Conservation (phyloP, 2,113 vertebrate species). For the Elephas maximus region DNA sequence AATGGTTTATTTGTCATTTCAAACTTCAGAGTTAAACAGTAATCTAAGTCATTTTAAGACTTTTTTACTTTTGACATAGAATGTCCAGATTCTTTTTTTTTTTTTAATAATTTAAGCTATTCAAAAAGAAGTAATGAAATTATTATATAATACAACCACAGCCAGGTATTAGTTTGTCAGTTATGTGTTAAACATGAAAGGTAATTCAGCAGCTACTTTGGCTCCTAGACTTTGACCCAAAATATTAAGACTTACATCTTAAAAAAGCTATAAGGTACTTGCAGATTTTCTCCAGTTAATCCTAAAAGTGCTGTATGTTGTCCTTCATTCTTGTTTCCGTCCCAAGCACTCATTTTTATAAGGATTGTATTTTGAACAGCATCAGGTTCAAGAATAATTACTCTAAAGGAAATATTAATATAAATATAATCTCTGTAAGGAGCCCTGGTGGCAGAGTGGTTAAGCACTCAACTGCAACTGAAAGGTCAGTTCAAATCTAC, state of each 20-base stretch:
- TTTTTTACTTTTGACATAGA: background rate
- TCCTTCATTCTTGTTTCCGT: background rate
- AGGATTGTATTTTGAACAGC: background rate
- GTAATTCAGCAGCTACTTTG: background rate
- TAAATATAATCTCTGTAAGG: background rate
- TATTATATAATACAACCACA: background rate
- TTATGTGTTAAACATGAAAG: slow-evolving; percentile 41
- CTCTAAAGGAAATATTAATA: slow-evolving; percentile 52
- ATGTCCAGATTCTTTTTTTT: too few relatives aligned
- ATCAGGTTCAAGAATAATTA: slow-evolving; percentile 38
- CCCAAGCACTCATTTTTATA: background rate
- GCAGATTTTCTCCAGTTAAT: background rate
- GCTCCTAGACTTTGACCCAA: background rate
- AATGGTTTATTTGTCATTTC: background rate
- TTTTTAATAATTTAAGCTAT: background rate
- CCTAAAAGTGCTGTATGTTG: background rate
- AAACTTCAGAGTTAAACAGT: background rate
- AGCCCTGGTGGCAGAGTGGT: too few relatives aligned
- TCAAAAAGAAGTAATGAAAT: background rate
- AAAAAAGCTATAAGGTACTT: background rate
- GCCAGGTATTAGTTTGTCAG: background rate
- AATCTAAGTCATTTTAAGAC: background rate
- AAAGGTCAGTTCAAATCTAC: too few relatives aligned
- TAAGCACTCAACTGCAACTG: too few relatives aligned
- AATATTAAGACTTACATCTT: background rate